These are phyloP conservation scores for Camponotus vicinus DNA, from an alignment of 1,140 invertebrate species.

Conservation along the genomic window DNA sequence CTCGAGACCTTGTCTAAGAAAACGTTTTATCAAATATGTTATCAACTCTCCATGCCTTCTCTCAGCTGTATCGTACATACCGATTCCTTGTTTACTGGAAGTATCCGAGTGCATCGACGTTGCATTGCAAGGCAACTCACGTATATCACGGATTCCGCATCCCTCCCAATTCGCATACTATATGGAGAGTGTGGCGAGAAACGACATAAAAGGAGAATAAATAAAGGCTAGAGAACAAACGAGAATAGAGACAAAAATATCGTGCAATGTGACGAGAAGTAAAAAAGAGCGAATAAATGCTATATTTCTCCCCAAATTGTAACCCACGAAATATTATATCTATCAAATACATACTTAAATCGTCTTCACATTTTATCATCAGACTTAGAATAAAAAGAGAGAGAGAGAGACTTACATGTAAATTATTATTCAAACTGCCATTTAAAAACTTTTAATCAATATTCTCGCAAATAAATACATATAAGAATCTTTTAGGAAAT, in stretches of 20 bases:
- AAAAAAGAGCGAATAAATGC: neutral
- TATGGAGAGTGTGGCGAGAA: neutral
- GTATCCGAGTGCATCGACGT: neutral
- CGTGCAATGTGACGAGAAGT: neutral
- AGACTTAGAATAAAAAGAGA: neutral
- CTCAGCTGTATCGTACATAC: neutral
- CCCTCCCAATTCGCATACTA: slow-evolving; percentile 25
- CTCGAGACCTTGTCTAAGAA: slow-evolving; percentile 29
- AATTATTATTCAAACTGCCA: neutral
- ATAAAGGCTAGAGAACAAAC: slow-evolving; percentile 19
- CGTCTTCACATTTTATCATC: too few species aligned
- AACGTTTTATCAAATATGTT: slow-evolving; percentile 22
- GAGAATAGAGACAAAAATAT: slow-evolving; percentile 28
- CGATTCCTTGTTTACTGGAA: slow-evolving; percentile 36
- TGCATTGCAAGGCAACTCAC: slow-evolving; percentile 46
- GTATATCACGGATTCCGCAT: slow-evolving; percentile 28
- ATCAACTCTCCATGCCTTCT: neutral
- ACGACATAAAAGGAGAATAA: neutral
- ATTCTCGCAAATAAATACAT: neutral
- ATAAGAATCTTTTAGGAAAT: neutral
- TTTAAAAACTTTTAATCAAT: neutral
- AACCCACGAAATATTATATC: neutral
- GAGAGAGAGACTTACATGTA: too few species aligned
- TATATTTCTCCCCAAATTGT: neutral
- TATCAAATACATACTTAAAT: too few species aligned